These are phyloP conservation scores for Dreissena polymorpha DNA, from an alignment of 1,140 invertebrate species.

Conservation along the genomic window DNA sequence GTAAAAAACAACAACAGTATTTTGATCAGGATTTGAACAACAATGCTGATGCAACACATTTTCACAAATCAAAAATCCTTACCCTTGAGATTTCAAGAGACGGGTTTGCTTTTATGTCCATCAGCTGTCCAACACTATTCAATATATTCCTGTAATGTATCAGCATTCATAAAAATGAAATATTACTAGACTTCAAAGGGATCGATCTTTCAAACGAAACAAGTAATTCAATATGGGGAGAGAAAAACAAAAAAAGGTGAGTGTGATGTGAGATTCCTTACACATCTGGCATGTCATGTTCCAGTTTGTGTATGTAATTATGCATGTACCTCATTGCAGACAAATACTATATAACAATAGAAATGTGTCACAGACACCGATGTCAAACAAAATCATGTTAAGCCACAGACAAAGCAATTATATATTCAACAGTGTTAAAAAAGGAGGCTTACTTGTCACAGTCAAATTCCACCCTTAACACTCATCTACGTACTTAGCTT, in stretches of 20 bases:
- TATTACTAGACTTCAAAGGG: not conserved
- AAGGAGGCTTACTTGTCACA: too few relatives aligned
- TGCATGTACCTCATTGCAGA: not conserved
- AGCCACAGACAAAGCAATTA: too few relatives aligned
- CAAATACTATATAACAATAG: too few relatives aligned
- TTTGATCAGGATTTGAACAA: not conserved
- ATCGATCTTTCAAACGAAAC: not conserved
- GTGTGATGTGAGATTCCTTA: too few relatives aligned
- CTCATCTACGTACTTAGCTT: too few relatives aligned
- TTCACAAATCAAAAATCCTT: not conserved
- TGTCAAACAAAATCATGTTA: too few relatives aligned
- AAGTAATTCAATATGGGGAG: not conserved
- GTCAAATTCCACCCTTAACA: too few relatives aligned
- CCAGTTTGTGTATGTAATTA: not conserved
- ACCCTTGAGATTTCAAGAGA: not conserved
- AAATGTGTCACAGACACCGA: too few relatives aligned
- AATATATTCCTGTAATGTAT: slow-evolving; percentile 17
- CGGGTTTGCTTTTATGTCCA: slow-evolving; percentile 24
- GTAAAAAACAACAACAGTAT: slow-evolving; percentile 1
- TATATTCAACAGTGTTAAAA: too few relatives aligned
- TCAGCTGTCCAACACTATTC: slow-evolving; percentile 14
- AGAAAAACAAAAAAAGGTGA: too few relatives aligned
- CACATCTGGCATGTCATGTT: not conserved
- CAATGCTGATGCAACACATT: not conserved
- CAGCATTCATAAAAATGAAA: not conserved